Evolutionary conservation across 2,797 vertebrate genomes (phyloP).

Genomic region (Gadopsis bispinosus): DNA sequence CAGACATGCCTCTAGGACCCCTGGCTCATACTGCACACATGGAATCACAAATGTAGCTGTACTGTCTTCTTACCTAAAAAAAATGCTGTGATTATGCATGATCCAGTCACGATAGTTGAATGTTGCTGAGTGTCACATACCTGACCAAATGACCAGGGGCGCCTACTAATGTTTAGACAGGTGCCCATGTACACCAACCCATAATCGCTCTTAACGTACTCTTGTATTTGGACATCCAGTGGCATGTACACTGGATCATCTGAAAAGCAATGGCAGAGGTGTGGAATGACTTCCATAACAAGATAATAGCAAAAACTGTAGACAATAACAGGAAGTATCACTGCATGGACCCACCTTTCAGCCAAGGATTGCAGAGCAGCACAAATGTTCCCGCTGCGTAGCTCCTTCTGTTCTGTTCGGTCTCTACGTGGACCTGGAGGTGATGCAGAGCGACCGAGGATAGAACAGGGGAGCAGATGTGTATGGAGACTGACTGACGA

Average conservation of each 20-base stretch:
- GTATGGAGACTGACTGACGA: conserved; percentile 47
- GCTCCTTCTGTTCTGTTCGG: background rate
- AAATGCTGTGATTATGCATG: background rate
- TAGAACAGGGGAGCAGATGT: conserved; percentile 65
- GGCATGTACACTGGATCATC: conserved; percentile 77
- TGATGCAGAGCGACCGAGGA: conserved; percentile 71
- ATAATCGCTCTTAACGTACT: conserved; percentile 77
- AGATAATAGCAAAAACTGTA: background rate
- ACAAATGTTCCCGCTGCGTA: conserved; percentile 64
- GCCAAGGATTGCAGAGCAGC: conserved; percentile 80
- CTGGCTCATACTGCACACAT: conserved; percentile 86
- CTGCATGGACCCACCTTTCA: conserved; percentile 53
- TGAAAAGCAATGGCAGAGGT: conserved; percentile 32
- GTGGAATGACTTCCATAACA: background rate
- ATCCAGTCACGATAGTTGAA: background rate
- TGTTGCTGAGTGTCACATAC: conserved; percentile 41
- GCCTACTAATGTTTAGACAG: conserved; percentile 38
- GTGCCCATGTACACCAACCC: conserved; percentile 73
- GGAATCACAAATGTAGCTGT: conserved; percentile 1
- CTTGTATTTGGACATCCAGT: conserved; percentile 56
- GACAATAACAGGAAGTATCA: background rate
- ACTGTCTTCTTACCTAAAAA: background rate
- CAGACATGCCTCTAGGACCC: conserved; percentile 87
- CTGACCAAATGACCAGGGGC: conserved; percentile 78
- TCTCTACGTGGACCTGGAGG: conserved; percentile 63